Percentiles rank a stretch among this genome's conserved stretches.
These are phyloP conservation scores for Microplitis manilae DNA, from an alignment of 2,888 invertebrate genomes.

Conservation along the genomic window DNA sequence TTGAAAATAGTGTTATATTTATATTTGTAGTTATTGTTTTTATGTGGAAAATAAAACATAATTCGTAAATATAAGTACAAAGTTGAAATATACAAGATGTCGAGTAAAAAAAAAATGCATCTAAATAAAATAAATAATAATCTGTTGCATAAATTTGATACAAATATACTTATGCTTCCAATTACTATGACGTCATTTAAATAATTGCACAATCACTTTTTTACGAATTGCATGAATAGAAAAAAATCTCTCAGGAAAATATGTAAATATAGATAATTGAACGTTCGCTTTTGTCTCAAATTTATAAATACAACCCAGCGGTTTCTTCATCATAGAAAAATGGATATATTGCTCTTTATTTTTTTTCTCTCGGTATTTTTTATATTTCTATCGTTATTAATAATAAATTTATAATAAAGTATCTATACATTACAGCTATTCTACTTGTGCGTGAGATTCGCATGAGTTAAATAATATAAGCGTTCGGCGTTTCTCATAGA, in stretches of 20 bases:
- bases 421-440: not conserved
- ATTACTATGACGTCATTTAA: not conserved
- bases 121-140: slow-evolving; percentile 4
- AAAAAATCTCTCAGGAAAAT: too few relatives aligned
- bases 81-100: slow-evolving; percentile 15
- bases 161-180: not conserved
- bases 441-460: not conserved
- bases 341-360: too few relatives aligned
- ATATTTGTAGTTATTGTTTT: not conserved
- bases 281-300: not conserved
- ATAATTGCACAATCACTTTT: not conserved
- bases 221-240: not conserved
- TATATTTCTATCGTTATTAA: too few relatives aligned
- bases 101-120: slow-evolving; percentile 23
- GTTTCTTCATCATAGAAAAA: too few relatives aligned
- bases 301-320: not conserved
- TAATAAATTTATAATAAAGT: too few relatives aligned
- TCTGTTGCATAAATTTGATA: slow-evolving; percentile 1
- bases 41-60: not conserved
- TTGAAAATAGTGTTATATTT: not conserved
- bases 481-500: not conserved
- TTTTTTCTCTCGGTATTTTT: too few relatives aligned
- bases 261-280: not conserved
- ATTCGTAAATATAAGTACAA: slow-evolving; percentile 3
- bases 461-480: slow-evolving; percentile 17